Conservation (phyloP, 1,140 invertebrate species). For the Tetragnatha versicolor region DNA sequence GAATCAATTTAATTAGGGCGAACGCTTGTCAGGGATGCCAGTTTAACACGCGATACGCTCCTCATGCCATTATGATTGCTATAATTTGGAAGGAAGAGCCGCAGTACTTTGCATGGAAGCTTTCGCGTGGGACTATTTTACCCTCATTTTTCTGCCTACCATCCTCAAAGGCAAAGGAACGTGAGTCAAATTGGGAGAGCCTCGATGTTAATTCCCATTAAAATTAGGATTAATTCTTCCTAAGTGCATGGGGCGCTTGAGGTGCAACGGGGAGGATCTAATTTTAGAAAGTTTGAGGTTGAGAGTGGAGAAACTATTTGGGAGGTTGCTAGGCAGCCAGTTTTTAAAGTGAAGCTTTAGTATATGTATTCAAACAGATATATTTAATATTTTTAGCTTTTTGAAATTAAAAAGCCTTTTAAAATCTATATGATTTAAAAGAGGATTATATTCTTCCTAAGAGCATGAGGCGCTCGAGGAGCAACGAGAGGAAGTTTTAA, state of each 20-base stretch:
- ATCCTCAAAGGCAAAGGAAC: neutral
- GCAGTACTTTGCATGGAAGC: neutral
- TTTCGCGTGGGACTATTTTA: slow-evolving; percentile 27
- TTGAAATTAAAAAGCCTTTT: no score
- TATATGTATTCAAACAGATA: no score
- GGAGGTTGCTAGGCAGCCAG: no score
- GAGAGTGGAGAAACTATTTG: no score
- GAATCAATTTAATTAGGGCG: slow-evolving; percentile 54
- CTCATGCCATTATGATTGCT: slow-evolving; percentile 54
- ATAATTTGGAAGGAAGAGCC: slow-evolving; percentile 38
- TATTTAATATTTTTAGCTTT: no score
- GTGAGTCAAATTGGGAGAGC: neutral
- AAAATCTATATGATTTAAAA: no score
- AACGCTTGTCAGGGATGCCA: slow-evolving; percentile 45
- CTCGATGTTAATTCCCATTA: no score
- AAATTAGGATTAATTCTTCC: no score
- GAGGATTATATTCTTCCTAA: no score
- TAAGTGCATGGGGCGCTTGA: neutral
- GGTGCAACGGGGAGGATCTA: neutral
- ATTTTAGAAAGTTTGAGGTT: neutral
- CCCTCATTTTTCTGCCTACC: neutral
- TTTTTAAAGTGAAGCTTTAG: no score
- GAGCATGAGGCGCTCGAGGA: no score
- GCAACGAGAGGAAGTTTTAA: no score
- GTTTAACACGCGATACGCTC: slow-evolving; percentile 43